Evolutionary conservation across 2,888 invertebrate species (phyloP).

Genomic region (Hoplodrina ambigua): DNA sequence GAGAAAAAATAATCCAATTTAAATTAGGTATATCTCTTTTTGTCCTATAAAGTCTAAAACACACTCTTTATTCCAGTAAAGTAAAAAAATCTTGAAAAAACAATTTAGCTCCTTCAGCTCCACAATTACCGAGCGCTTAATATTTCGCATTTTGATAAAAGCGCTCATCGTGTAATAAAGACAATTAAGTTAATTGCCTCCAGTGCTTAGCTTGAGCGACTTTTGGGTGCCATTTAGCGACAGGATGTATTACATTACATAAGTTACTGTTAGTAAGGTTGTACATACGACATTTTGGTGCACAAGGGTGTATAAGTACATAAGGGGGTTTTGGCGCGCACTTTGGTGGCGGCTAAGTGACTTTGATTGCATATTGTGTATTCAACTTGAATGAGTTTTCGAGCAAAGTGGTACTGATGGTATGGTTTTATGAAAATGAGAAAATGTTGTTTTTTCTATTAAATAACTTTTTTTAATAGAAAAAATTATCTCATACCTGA

Average conservation of each 20-base stretch:
- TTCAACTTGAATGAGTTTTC: conserved; percentile 7
- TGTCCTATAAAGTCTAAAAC: neutral
- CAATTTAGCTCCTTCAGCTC: conserved; percentile 42
- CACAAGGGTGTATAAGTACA: neutral
- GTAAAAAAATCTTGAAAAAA: conserved; percentile 33
- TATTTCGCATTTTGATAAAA: conserved; percentile 78
- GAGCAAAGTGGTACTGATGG: neutral
- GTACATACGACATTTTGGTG: conserved; percentile 4
- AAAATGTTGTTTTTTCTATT: no score
- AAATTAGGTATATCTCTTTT: no score
- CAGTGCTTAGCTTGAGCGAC: conserved; percentile 74
- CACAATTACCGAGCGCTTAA: conserved; percentile 63
- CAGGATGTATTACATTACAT: conserved; percentile 73
- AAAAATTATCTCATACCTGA: no score
- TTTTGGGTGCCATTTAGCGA: conserved; percentile 75
- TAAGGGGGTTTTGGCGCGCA: neutral
- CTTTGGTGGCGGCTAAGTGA: conserved; percentile 21
- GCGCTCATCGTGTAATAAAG: conserved; percentile 79
- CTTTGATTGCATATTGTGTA: conserved; percentile 21
- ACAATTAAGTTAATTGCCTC: conserved; percentile 81
- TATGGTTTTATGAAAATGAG: no score
- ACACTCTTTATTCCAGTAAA: neutral
- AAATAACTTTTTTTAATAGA: no score
- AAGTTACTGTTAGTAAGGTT: conserved; percentile 51
- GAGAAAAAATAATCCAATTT: no score